Conservation (phyloP, 2,888 invertebrate species). For the Melitaea athalia region DNA sequence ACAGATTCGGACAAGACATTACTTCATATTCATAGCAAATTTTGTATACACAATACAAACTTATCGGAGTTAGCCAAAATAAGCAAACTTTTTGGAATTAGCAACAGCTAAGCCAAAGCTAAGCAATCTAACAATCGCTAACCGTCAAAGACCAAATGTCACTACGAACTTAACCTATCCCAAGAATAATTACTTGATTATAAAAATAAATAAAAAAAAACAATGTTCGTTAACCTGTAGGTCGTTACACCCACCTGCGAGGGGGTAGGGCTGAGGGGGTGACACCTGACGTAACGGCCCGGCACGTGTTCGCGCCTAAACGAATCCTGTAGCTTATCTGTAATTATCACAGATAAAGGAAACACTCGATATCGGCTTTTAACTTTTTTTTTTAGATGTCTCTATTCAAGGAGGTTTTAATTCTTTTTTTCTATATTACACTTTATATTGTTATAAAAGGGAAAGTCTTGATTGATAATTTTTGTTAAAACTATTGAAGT, state of each 20-base stretch:
- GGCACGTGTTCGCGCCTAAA: conserved; percentile 65
- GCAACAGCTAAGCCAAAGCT: background rate
- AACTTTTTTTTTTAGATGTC: background rate
- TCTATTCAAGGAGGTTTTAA: background rate
- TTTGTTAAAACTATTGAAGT: no score
- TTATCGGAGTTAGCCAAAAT: no score
- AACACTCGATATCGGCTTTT: conserved; percentile 1
- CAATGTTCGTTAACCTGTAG: conserved; percentile 37
- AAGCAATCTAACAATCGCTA: conserved; percentile 7
- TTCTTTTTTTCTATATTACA: no score
- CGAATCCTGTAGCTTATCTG: conserved; percentile 31
- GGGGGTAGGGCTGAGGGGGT: conserved; percentile 15
- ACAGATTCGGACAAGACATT: no score
- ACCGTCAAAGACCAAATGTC: conserved; percentile 30
- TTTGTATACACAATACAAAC: no score
- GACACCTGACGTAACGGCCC: conserved; percentile 71
- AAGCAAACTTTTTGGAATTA: no score
- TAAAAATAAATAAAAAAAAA: conserved; percentile 26
- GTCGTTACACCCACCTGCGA: conserved; percentile 43
- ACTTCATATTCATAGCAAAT: no score
- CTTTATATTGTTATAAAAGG: no score
- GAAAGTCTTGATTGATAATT: no score
- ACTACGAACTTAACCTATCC: conserved; percentile 32
- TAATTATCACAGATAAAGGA: conserved; percentile 23
- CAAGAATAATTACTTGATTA: conserved; percentile 18